Base-by-base conservation (phyloP, 2,797 vertebrate species). In the Aselliscus stoliczkanus region DNA sequence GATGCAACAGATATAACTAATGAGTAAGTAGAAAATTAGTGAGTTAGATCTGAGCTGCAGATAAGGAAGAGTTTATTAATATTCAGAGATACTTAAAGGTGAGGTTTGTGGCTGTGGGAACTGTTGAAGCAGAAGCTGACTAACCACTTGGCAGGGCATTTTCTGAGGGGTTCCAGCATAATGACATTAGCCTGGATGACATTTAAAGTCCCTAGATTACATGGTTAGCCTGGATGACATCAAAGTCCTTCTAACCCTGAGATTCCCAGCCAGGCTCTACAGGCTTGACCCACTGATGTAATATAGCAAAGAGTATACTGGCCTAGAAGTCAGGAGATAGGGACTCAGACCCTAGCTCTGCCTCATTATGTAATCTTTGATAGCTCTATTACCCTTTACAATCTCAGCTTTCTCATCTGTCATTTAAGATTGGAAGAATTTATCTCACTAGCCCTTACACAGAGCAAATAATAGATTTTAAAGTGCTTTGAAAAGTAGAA, bases 61-160 rank as follows among this genome's bases (percentile, higher is more conserved):
- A 64, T 50, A 73, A 67, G 27, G 52, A 69, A 80, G 37, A 31
- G 18, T 67, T 90, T 75, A 2, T 60, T 58, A 90, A 27, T 44
- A n/a, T 39, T 86, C 73, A 87, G 86, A 88, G 34, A 62, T 56
- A 27, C 13, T 77, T 73, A 6, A 4, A 20, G 31, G 4, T 20
- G 0, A 3, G 12, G 4, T n/a, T 6, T 65, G 47, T 29, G 18
- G 34, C 44, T 14, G 1, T 29, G 67, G 17, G 52, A 29, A 21
- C 17, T 77, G 20, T 50, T 60, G 44, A 37, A 17, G 12, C 2
- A 13, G 39, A 65, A 60, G 14, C 34, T 31, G 42, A 20, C 18
- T 62, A 42, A 31, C 17, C 7, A 25, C 70, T 8, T 31, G 29
- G 44, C 67, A 54, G 17, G 42, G 7, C 25, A 9, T 73, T 91